Evolutionary conservation across 2,888 invertebrate species (phyloP).

Genomic region (Philaethria dido): DNA sequence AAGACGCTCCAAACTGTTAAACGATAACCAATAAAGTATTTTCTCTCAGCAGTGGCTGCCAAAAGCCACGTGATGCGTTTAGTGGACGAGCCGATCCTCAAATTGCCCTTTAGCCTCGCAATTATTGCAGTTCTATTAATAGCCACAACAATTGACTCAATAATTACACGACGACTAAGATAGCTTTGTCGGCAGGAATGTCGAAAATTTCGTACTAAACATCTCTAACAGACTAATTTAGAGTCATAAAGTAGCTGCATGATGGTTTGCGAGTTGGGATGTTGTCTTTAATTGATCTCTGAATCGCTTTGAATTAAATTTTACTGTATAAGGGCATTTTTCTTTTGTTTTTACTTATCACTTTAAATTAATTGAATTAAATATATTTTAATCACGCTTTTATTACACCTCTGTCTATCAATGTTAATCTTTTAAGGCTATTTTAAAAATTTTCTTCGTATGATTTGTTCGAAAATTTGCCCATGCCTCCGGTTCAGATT

Average conservation of each 20-base stretch:
- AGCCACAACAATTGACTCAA: constrained; percentile 73
- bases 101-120: constrained; percentile 73
- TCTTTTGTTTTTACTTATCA: no score
- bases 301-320: no score
- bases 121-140: constrained; percentile 63
- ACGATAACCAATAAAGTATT: constrained; percentile 3
- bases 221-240: constrained; percentile 39
- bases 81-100: constrained; percentile 58
- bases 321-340: no score
- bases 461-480: no score
- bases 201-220: constrained; percentile 47
- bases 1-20: not conserved
- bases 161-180: constrained; percentile 59
- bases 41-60: constrained; percentile 49
- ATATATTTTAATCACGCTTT: no score
- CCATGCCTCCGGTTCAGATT: no score
- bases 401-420: no score
- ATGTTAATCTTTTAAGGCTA: no score
- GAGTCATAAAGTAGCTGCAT: not conserved
- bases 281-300: not conserved
- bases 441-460: no score
- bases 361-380: no score
- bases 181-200: constrained; percentile 50
- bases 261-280: not conserved
- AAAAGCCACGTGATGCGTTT: constrained; percentile 57